Evolutionary conservation across 2,797 vertebrate species (phyloP), one percentile per base, ranked within the genome.

Genomic region (Sarcoramphus papa): DNA sequence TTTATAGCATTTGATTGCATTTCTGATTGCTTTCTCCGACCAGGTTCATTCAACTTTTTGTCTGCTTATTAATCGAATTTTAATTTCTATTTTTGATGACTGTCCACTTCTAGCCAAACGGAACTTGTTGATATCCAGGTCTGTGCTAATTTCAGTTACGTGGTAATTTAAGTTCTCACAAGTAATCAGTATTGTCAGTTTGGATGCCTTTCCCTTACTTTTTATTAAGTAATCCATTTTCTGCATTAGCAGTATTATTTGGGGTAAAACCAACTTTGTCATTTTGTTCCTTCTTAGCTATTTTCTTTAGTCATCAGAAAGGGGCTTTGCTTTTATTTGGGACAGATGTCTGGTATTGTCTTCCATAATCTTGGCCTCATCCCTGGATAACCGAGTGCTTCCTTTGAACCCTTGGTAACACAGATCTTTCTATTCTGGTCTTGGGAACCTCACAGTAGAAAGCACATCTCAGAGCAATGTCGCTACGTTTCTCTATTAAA

Each of bases 361-460:
- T 78, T 67, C 53, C 1, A 0, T 17, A 59, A 40, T 37, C 41
- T 70, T 67, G 20, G 14, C 35, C 37, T 83, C 22, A 37, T 67
- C 33, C 37, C 47, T 40, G 37, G 33, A 6, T 45, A 65, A 31
- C 37, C 0, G 14, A 47, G 10, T 20, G 60, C 19, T 78, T 84
- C 23, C n/a, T 72, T 62, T 56, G 57, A 57, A 50, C 19, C 33
- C 22, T 40, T 60, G 33, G 30, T 60, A 73, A 45, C n/a, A 31
- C 22, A 2, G 6, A 14, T 13, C 60, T 56, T 78, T 68, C 30
- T 64, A 0, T 27, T 51, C 3, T 1, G 2, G 22, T 41, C 31
- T 86, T 57, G 67, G 57, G 62, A 86, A 19, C 48, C 41, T 64
- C 83, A 19, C 8, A 27, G 45, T 21, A 56, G 60, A 64, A 77